Conservation (phyloP, 2,113 vertebrate genomes). For the Sakesphorus luctuosus region DNA sequence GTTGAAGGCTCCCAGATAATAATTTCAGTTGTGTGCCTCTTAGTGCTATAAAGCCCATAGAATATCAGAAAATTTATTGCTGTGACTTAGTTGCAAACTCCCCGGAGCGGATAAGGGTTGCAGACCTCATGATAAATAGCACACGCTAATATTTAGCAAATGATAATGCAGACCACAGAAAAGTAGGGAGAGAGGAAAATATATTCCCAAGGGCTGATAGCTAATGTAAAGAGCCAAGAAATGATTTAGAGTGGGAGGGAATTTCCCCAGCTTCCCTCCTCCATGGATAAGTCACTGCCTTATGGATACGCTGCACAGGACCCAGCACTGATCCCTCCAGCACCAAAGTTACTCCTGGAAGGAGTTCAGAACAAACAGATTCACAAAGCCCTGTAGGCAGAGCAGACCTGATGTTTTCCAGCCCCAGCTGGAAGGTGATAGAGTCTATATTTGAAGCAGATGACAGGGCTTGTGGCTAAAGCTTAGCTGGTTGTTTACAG, state of each 20-base stretch:
- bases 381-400: neutral
- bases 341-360: constrained; percentile 33
- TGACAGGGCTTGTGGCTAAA: neutral
- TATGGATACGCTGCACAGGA: neutral
- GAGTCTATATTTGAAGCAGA: constrained; percentile 8
- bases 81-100: constrained; percentile 14
- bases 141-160: constrained; percentile 38
- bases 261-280: constrained; percentile 2
- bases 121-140: constrained; percentile 50
- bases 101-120: neutral
- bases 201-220: constrained; percentile 41
- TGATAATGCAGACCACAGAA: constrained; percentile 44
- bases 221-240: constrained; percentile 36
- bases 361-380: constrained; percentile 8
- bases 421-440: constrained; percentile 23
- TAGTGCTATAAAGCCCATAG: neutral
- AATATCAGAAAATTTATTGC: constrained; percentile 41
- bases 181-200: neutral
- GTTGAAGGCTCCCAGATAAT: constrained; percentile 2
- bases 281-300: neutral
- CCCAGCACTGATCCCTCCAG: neutral
- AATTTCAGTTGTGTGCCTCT: constrained; percentile 10
- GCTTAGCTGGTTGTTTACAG: neutral
- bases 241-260: neutral
- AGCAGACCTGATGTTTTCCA: constrained; percentile 31